phyloP scores from a whole-genome alignment of 2,113 vertebrate species.

The Pontoporia blainvillei region DNA sequence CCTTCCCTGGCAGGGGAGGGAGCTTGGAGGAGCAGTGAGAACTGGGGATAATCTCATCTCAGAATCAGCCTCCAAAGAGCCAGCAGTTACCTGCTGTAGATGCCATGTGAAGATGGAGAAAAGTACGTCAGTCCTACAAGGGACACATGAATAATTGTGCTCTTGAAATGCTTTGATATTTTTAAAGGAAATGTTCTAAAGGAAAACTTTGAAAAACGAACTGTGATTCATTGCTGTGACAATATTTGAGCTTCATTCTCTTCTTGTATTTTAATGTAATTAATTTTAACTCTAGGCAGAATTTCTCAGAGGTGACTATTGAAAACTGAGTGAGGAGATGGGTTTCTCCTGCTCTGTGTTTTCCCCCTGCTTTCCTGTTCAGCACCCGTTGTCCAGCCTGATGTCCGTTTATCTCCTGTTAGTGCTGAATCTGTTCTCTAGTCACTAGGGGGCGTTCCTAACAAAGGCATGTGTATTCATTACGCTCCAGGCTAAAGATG shows the following conservation, averaged over 20 bases:
- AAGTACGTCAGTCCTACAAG: no score
- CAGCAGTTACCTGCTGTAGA: not conserved
- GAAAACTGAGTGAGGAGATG: not conserved
- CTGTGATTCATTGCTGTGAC: not conserved
- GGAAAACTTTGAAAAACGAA: not conserved
- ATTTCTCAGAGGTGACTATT: not conserved
- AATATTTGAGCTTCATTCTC: not conserved
- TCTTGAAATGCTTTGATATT: not conserved
- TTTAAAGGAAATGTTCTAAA: not conserved
- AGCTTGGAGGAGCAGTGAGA: accelerated
- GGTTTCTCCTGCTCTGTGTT: not conserved
- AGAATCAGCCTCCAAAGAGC: not conserved
- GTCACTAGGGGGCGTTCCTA: not conserved
- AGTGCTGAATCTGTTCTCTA: not conserved
- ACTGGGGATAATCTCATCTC: not conserved
- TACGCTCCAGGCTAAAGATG: accelerated
- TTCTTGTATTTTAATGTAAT: not conserved
- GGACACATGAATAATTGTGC: accelerated
- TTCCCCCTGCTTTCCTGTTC: not conserved
- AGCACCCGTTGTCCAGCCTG: accelerated
- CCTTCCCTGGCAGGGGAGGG: not conserved
- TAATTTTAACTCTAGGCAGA: not conserved
- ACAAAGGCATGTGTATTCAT: not conserved
- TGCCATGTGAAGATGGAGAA: not conserved
- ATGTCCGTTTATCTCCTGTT: not conserved